Percentiles rank a stretch among this genome's conserved stretches.
Evolutionary conservation across 2,797 vertebrate species (phyloP).

Genomic region (Sphenodon punctatus): DNA sequence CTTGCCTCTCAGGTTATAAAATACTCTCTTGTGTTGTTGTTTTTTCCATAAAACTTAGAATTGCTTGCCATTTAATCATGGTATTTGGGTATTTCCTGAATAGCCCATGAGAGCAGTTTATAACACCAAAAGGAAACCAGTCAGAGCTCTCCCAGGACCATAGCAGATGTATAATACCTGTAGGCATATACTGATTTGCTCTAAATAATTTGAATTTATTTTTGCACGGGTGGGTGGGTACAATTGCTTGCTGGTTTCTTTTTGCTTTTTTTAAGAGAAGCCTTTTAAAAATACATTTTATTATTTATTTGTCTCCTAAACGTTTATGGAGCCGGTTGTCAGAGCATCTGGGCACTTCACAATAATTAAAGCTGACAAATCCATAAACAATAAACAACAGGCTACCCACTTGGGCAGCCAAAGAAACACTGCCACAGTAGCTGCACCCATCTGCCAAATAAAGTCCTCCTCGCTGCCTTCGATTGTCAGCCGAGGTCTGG

Average conservation of each 20-base stretch:
- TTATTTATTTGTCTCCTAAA: slow-evolving; percentile 61
- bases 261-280: no score
- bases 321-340: slow-evolving; percentile 58
- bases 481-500: slow-evolving; percentile 20
- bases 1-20: no score
- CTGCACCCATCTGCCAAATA: slow-evolving; percentile 70
- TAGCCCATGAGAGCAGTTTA: no score
- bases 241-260: no score
- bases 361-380: slow-evolving; percentile 74
- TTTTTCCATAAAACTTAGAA: no score
- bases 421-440: slow-evolving; percentile 66
- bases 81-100: no score
- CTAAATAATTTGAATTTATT: neutral
- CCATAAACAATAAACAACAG: slow-evolving; percentile 73
- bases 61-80: no score
- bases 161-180: neutral
- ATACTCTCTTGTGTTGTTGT: no score
- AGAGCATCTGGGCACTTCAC: slow-evolving; percentile 71
- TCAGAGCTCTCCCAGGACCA: neutral
- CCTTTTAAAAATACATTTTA: slow-evolving; percentile 1
- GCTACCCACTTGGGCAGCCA: slow-evolving; percentile 69
- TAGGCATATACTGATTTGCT: neutral
- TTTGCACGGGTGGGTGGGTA: neutral
- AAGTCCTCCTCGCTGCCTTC: slow-evolving; percentile 51
- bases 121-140: neutral